phyloP scores from a whole-genome alignment of 2,113 vertebrate species.

The Balaeniceps rex region DNA sequence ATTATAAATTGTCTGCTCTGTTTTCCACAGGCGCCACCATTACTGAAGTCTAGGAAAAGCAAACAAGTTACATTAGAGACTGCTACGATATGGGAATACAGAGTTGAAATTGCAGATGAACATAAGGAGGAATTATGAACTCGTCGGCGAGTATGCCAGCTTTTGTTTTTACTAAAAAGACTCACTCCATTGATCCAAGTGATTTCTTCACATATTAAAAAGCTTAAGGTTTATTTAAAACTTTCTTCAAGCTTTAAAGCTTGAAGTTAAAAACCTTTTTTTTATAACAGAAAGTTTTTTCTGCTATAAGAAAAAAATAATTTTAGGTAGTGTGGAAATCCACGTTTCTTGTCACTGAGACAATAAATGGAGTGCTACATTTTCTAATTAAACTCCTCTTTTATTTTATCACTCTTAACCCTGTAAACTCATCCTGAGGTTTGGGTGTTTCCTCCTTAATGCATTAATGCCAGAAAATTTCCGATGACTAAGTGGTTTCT shows the following conservation, averaged over 20 bases:
- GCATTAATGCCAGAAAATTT: not conserved
- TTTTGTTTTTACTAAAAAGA: not conserved
- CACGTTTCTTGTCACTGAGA: not conserved
- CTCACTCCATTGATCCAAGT: not conserved
- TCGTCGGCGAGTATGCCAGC: not conserved
- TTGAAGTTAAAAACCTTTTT: not conserved
- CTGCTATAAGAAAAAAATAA: not conserved
- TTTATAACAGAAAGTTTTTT: not conserved
- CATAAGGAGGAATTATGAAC: not conserved
- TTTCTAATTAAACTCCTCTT: not conserved
- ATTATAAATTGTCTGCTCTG: slow-evolving; percentile 60
- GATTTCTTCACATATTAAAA: not conserved
- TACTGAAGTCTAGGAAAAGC: slow-evolving; percentile 67
- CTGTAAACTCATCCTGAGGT: not conserved
- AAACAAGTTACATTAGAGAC: slow-evolving; percentile 58
- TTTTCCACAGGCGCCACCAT: slow-evolving; percentile 63
- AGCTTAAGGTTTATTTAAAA: not conserved
- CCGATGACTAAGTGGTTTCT: not conserved
- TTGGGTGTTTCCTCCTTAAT: not conserved
- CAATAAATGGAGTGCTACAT: not conserved
- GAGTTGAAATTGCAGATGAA: slow-evolving; percentile 24
- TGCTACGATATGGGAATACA: not conserved
- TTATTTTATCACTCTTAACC: not conserved
- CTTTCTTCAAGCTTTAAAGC: not conserved
- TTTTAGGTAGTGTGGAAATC: not conserved